Conservation (phyloP, 2,113 vertebrate genomes). For the Micronycteris hirsuta region DNA sequence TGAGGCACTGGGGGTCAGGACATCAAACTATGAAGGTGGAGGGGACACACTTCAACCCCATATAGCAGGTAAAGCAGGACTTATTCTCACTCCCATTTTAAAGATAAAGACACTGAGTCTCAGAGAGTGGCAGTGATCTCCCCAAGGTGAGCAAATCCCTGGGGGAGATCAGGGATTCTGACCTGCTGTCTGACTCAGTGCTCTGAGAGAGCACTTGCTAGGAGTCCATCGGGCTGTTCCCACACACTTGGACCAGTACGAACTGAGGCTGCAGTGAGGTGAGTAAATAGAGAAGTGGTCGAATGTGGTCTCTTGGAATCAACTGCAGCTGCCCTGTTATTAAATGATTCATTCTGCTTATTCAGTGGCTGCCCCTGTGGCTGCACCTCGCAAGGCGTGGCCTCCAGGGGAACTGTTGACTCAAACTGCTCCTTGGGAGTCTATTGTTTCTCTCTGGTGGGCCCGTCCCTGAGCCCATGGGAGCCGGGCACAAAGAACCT, state of each 20-base stretch:
- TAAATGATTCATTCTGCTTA: neutral
- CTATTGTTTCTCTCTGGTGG: neutral
- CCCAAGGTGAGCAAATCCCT: neutral
- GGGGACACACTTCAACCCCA: neutral
- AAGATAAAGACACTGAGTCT: neutral
- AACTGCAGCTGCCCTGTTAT: neutral
- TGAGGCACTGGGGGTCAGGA: neutral
- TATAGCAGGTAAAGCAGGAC: neutral
- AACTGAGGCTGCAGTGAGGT: neutral
- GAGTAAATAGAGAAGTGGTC: neutral
- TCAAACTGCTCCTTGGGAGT: neutral
- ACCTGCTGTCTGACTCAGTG: neutral
- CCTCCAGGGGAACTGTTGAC: neutral
- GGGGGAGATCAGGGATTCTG: too few relatives aligned
- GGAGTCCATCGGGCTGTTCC: neutral
- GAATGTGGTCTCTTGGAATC: neutral
- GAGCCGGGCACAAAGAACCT: neutral
- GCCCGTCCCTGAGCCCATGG: neutral
- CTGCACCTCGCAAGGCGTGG: neutral
- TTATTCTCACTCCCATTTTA: neutral
- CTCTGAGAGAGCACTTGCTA: neutral
- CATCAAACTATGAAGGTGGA: neutral
- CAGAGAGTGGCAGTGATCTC: neutral
- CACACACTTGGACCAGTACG: neutral
- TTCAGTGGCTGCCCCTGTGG: neutral